phyloP scores from a whole-genome alignment of 2,797 vertebrate genomes.

The Toxotes lorentzi region DNA sequence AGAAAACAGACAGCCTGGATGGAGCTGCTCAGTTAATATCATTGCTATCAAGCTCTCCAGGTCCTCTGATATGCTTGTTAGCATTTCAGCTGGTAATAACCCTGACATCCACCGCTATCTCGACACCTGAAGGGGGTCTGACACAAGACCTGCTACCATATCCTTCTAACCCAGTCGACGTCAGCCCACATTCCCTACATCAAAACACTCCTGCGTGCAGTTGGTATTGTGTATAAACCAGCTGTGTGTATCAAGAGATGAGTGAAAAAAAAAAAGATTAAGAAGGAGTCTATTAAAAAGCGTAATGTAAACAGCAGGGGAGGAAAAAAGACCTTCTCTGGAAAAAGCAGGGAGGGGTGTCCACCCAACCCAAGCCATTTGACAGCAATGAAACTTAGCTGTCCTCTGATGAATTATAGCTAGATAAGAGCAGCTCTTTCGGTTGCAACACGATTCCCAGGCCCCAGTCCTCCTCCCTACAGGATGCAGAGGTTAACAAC shows the following conservation, averaged over 20 bases:
- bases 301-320: slow-evolving; percentile 52
- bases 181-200: slow-evolving; percentile 10
- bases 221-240: slow-evolving; percentile 16
- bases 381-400: slow-evolving; percentile 63
- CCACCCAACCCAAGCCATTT: slow-evolving; percentile 29
- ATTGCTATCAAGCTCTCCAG: slow-evolving; percentile 35
- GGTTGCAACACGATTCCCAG: slow-evolving; percentile 72
- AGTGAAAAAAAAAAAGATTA: neutral
- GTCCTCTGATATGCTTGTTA: slow-evolving; percentile 63
- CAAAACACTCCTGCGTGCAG: slow-evolving; percentile 11
- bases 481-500: slow-evolving; percentile 73
- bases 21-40: slow-evolving; percentile 60
- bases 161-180: slow-evolving; percentile 47
- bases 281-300: slow-evolving; percentile 40
- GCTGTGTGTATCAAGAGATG: slow-evolving; percentile 27
- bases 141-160: slow-evolving; percentile 34
- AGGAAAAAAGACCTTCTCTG: slow-evolving; percentile 35
- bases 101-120: slow-evolving; percentile 40
- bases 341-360: slow-evolving; percentile 38
- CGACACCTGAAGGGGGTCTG: slow-evolving; percentile 38
- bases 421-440: slow-evolving; percentile 59
- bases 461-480: slow-evolving; percentile 58
- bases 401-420: slow-evolving; percentile 72
- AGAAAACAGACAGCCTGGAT: slow-evolving; percentile 35
- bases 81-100: slow-evolving; percentile 44